Evolutionary conservation across 2,888 invertebrate species (phyloP).

Genomic region (Nephrotoma guestfalica): DNA sequence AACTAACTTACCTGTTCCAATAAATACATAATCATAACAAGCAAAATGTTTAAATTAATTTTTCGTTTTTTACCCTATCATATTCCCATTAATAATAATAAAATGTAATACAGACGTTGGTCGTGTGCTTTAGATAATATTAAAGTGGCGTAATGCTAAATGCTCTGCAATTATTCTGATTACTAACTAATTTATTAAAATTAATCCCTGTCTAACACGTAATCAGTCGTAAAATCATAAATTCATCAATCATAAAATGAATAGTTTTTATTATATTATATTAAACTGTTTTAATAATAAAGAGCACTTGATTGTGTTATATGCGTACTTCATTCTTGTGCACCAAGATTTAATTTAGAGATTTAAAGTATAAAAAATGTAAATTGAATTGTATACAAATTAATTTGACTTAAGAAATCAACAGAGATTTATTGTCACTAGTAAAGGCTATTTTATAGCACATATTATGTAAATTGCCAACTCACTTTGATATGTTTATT

Average conservation of each 20-base stretch:
- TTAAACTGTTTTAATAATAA: neutral
- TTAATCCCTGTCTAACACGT: neutral
- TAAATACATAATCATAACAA: neutral
- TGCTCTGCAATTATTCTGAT: neutral
- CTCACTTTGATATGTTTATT: no score
- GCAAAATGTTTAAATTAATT: neutral
- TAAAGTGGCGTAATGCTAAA: neutral
- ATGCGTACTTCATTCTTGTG: neutral
- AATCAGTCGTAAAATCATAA: neutral
- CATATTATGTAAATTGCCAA: neutral
- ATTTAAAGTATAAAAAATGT: neutral
- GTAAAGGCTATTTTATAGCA: neutral
- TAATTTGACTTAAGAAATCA: neutral
- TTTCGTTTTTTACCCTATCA: neutral
- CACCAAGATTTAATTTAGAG: neutral
- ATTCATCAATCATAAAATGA: neutral
- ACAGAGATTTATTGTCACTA: neutral
- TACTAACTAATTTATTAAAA: neutral
- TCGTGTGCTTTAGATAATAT: neutral
- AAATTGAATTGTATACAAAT: neutral
- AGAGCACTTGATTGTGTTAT: neutral
- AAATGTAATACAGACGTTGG: neutral
- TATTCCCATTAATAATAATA: neutral
- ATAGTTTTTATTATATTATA: neutral
- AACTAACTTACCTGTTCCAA: neutral